Conservation (phyloP, 2,797 vertebrate species). For the Astyanax mexicanus region DNA sequence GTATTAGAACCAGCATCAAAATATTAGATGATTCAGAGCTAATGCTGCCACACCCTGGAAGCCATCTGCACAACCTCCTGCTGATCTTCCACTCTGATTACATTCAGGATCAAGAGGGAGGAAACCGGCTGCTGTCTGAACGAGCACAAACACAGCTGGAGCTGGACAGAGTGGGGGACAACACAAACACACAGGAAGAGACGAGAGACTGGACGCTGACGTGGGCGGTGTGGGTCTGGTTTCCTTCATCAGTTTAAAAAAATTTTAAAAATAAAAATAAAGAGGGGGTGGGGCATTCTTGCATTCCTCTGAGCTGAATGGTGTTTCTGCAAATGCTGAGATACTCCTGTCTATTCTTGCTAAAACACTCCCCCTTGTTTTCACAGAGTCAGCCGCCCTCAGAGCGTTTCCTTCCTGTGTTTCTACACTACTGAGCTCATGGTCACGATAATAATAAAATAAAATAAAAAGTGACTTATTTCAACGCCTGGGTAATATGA, state of each 20-base stretch:
- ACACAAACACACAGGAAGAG: background rate
- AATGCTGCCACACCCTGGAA: constrained; percentile 15
- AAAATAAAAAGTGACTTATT: too few relatives aligned
- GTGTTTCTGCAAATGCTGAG: constrained; percentile 15
- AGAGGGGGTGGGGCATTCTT: background rate
- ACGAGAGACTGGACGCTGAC: background rate
- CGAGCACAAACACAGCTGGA: background rate
- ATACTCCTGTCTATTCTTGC: constrained; percentile 24
- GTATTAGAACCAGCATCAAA: background rate
- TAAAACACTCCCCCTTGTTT: constrained; percentile 49
- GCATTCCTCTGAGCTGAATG: constrained; percentile 33
- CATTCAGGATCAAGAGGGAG: background rate
- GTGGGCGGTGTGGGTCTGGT: background rate
- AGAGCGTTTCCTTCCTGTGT: constrained; percentile 44
- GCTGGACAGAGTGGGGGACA: background rate
- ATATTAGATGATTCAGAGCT: background rate
- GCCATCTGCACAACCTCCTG: background rate
- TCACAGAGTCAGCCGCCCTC: constrained; percentile 20
- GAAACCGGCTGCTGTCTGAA: background rate
- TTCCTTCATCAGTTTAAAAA: background rate
- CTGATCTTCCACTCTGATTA: background rate
- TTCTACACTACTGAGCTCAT: constrained; percentile 1
- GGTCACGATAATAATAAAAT: too few relatives aligned
- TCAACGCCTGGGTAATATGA: too few relatives aligned
- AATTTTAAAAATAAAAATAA: background rate